phyloP scores from a whole-genome alignment of 2,888 invertebrate genomes.

The Crematogaster levior region DNA sequence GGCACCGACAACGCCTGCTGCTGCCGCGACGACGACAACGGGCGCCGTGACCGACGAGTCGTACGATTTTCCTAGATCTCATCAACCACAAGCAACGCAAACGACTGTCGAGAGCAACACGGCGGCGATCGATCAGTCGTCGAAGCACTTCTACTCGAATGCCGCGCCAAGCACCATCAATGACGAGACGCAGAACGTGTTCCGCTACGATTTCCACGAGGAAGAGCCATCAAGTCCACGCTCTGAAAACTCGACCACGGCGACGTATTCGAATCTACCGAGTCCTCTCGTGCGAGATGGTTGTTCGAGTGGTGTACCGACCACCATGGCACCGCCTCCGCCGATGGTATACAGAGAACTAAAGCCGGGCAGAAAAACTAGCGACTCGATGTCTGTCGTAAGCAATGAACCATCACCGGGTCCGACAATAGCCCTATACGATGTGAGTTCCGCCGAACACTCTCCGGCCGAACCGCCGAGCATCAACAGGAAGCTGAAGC shows the following conservation, averaged over 20 bases:
- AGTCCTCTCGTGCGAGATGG: conserved; percentile 85
- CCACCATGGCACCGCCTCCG: conserved; percentile 86
- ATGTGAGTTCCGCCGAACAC: conserved; percentile 81
- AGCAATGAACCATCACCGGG: conserved; percentile 86
- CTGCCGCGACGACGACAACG: conserved; percentile 76
- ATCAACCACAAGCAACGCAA: conserved; percentile 85
- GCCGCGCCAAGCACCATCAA: conserved; percentile 87
- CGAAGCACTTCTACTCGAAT: conserved; percentile 88
- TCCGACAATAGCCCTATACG: conserved; percentile 69
- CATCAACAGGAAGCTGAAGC: conserved; percentile 94
- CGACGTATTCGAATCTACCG: conserved; percentile 88
- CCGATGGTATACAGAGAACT: conserved; percentile 88
- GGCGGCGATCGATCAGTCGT: conserved; percentile 70
- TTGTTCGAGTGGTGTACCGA: conserved; percentile 84
- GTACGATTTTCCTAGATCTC: conserved; percentile 91
- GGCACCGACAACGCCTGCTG: conserved; percentile 78
- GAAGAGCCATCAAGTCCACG: conserved; percentile 86
- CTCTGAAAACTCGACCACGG: conserved; percentile 86
- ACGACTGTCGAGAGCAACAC: conserved; percentile 64
- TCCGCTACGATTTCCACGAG: conserved; percentile 87
- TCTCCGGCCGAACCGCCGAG: conserved; percentile 89
- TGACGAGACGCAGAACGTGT: conserved; percentile 84
- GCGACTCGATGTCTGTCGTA: conserved; percentile 82
- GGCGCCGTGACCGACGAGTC: conserved; percentile 86
- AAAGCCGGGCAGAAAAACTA: conserved; percentile 87